Evolutionary conservation across 1,140 invertebrate species (phyloP), one percentile per base, ranked within the genome.

Genomic region (Drosophila carrolli): DNA sequence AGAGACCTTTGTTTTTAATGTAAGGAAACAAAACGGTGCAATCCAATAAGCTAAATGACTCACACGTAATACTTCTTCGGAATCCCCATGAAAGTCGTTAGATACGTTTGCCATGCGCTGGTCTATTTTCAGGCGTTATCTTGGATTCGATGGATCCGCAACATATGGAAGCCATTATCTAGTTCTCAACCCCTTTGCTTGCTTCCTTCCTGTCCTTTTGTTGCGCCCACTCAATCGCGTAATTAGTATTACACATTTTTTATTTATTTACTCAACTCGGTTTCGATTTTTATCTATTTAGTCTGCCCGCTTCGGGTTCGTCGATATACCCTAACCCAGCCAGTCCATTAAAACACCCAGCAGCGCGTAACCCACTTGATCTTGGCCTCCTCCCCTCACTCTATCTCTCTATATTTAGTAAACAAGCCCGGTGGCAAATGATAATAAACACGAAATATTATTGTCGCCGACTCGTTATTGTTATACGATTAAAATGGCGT

Each of bases 391-490:
- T 32, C 53, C 43, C 44, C 44, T 29, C 38, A 27, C 43, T 47
- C 41, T 37, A 38, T 5, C 35, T 32, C 60, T 50, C 32, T n/a
- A 57, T 63, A 48, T 58, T 59, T 78, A 55, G 59, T 66, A 58
- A 81, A 73, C 72, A 76, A 62, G 60, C 40, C 57, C 57, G 48
- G 40, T 29, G 73, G 74, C 74, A 62, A 77, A 81, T 80, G 59
- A 81, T 71, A 81, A 81, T 76, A 81, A 61, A 58, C 78, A 81
- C 65, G 78, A 75, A 74, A 78, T 67, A 55, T 62, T 81, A 46
- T 51, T 55, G 65, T 56, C 65, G 70, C 40, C 57, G 38, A 11
- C 11, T 35, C 32, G 47, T 63, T 73, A 74, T 81, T 81, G 79
- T 81, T 78, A 78, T 81, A 47, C 63, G 58, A 82, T 78, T 82